These are phyloP conservation scores for Ryuthela nishihirai DNA, from an alignment of 2,888 invertebrate species.

Conservation along the genomic window DNA sequence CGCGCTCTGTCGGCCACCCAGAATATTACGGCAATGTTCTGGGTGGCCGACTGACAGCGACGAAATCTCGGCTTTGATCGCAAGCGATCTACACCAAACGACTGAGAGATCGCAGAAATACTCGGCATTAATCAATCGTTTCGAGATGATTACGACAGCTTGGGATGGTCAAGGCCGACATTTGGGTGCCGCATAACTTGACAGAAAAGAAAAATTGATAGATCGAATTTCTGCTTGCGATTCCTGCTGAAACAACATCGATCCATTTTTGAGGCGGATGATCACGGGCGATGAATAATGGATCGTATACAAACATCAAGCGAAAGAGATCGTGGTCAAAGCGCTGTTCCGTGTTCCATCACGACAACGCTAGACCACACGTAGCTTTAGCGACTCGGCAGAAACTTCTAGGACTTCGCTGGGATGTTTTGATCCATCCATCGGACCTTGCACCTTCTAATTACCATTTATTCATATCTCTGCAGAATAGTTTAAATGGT, in stretches of 20 bases:
- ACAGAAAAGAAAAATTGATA: not conserved
- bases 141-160: too few relatives aligned
- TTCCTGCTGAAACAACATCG: not conserved
- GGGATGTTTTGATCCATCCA: constrained; percentile 2
- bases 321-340: not conserved
- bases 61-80: too few relatives aligned
- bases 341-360: constrained; percentile 4
- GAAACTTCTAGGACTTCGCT: not conserved
- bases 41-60: too few relatives aligned
- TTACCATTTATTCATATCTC: not conserved
- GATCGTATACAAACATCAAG: constrained; percentile 2
- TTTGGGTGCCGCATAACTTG: not conserved
- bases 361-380: constrained; percentile 4
- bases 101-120: too few relatives aligned
- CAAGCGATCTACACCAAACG: too few relatives aligned
- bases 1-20: too few relatives aligned
- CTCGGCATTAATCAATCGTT: too few relatives aligned
- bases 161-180: not conserved
- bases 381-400: not conserved
- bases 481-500: not conserved
- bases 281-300: constrained; percentile 5
- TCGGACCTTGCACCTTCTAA: not conserved
- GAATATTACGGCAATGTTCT: too few relatives aligned
- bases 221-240: not conserved
- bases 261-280: constrained; percentile 8